A percentile compares a stretch with the other conserved stretches of the same genome.
Evolutionary conservation across 2,797 vertebrate genomes (phyloP).

Genomic region (Melanotaenia maccullochi): DNA sequence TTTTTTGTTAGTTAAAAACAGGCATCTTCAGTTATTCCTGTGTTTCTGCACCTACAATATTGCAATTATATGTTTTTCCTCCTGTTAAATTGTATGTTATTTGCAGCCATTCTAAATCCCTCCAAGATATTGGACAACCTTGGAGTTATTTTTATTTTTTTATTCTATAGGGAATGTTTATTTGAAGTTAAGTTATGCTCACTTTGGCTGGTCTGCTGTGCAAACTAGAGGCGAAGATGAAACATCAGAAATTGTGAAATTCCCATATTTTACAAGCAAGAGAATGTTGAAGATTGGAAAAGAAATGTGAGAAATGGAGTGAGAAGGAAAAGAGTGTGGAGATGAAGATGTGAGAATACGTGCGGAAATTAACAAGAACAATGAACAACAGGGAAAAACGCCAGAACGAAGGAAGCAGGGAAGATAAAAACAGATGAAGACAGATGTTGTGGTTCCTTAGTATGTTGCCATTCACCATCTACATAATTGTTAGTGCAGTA

Average conservation of each 20-base stretch:
- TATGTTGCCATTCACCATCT: constrained; percentile 1
- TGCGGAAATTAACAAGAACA: not conserved
- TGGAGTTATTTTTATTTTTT: not conserved
- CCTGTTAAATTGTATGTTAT: too few relatives aligned
- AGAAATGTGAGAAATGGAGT: not conserved
- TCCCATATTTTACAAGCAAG: not conserved
- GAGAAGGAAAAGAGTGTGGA: not conserved
- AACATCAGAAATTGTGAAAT: not conserved
- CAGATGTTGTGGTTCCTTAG: not conserved
- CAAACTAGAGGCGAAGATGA: not conserved
- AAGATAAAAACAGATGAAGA: constrained; percentile 1
- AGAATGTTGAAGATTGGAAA: not conserved
- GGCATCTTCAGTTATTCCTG: not conserved
- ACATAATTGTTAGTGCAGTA: not conserved
- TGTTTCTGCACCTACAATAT: not conserved
- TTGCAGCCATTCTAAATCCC: too few relatives aligned
- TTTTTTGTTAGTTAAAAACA: constrained; percentile 8
- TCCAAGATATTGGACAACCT: too few relatives aligned
- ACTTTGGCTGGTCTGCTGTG: not conserved
- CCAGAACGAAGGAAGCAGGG: constrained; percentile 7
- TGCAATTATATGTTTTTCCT: too few relatives aligned
- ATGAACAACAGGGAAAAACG: not conserved
- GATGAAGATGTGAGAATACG: constrained; percentile 5
- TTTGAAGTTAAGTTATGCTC: not conserved
- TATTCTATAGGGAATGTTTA: not conserved